Conservation (phyloP, 2,797 vertebrate species). For the Tauraco hartlaubi region DNA sequence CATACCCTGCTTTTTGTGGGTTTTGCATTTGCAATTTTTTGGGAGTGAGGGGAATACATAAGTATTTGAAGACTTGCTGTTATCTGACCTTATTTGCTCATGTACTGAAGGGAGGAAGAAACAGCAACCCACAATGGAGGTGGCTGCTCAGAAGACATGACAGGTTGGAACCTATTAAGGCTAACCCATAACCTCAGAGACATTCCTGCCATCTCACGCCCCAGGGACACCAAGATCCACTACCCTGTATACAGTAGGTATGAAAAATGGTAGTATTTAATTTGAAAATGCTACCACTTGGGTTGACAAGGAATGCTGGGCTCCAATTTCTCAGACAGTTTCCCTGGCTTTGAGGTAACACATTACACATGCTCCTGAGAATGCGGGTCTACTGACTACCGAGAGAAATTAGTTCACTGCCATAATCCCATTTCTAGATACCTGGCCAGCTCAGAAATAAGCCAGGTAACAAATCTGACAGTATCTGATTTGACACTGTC, state of each 20-base stretch:
- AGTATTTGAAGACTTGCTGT: not conserved
- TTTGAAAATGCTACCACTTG: not conserved
- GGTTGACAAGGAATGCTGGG: not conserved
- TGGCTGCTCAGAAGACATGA: not conserved
- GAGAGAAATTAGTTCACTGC: not conserved
- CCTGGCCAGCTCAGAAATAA: not conserved
- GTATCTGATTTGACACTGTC: no score
- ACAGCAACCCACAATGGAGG: not conserved
- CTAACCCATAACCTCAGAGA: not conserved
- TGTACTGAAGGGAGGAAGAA: not conserved
- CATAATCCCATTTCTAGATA: not conserved
- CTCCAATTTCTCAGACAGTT: not conserved
- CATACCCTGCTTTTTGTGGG: not conserved
- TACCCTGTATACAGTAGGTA: not conserved
- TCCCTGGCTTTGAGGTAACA: not conserved
- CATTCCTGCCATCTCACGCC: not conserved
- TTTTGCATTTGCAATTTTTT: not conserved
- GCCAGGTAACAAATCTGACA: not conserved
- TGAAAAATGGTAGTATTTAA: not conserved
- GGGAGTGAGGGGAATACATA: not conserved
- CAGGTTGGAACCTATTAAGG: not conserved
- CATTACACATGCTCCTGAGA: not conserved
- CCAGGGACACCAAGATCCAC: not conserved
- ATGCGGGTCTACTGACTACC: not conserved
- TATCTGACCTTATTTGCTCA: not conserved